A percentile compares a stretch with the other conserved stretches of the same genome.
Evolutionary conservation across 1,140 invertebrate genomes (phyloP).

Genomic region (Scaptomyza graminum): DNA sequence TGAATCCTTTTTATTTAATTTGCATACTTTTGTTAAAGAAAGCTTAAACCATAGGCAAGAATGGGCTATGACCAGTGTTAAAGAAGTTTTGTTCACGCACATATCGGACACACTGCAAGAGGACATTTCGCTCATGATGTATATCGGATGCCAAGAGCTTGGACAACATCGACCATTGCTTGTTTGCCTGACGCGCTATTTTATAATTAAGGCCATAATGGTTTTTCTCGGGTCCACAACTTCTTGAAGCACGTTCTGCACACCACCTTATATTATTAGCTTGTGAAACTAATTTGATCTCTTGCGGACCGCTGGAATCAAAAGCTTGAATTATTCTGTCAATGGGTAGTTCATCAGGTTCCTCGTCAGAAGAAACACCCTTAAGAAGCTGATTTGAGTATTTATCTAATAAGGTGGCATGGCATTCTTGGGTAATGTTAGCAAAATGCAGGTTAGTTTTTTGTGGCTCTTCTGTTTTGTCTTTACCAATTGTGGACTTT

Average conservation of each 20-base stretch:
- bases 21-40: too few species aligned
- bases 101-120: slow-evolving; percentile 90
- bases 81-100: slow-evolving; percentile 90
- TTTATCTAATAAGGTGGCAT: background rate
- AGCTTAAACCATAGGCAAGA: background rate
- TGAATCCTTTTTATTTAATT: too few species aligned
- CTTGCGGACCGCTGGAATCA: background rate
- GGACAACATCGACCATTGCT: slow-evolving; percentile 85
- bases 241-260: background rate
- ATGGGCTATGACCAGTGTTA: slow-evolving; percentile 56
- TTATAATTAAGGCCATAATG: slow-evolving; percentile 70
- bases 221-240: slow-evolving; percentile 33
- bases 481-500: background rate
- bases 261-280: slow-evolving; percentile 1
- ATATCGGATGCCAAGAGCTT: slow-evolving; percentile 87
- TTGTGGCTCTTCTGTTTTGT: too few species aligned
- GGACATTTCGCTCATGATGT: slow-evolving; percentile 89
- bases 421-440: background rate
- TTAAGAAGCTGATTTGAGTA: background rate
- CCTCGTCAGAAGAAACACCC: slow-evolving; percentile 6
- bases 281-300: background rate
- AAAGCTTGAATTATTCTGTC: slow-evolving; percentile 23
- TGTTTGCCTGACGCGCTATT: slow-evolving; percentile 75
- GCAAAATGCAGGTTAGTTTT: background rate
- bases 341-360: slow-evolving; percentile 69